These are phyloP conservation scores for Acrocephalus scirpaceus DNA, from an alignment of 2,797 vertebrate genomes.

Conservation along the genomic window DNA sequence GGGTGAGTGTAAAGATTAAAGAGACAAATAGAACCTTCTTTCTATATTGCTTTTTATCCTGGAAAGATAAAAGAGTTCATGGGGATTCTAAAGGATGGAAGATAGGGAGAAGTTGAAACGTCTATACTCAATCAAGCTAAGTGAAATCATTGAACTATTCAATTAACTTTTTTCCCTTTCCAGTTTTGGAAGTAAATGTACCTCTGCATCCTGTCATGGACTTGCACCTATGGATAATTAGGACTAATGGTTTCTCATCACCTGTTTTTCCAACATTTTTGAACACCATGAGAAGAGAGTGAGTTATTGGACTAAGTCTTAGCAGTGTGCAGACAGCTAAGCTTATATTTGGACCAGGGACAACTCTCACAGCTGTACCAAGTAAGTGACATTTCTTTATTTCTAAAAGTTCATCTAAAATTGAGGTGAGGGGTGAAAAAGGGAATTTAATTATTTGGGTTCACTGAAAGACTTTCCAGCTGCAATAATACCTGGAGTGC, in stretches of 20 bases:
- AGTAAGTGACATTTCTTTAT: conserved; percentile 15
- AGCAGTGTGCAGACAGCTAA: neutral
- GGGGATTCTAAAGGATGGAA: neutral
- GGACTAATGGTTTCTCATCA: neutral
- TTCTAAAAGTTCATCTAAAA: neutral
- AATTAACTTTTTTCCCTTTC: neutral
- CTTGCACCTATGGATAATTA: neutral
- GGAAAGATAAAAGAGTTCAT: neutral
- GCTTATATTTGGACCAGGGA: neutral
- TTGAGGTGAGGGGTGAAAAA: neutral
- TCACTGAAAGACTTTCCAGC: neutral
- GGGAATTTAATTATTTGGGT: neutral
- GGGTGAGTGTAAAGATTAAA: neutral
- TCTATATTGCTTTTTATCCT: neutral
- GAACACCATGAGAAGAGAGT: neutral
- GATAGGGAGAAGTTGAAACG: neutral
- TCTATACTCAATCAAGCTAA: neutral
- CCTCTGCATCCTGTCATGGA: neutral
- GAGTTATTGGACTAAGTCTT: neutral
- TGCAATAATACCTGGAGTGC: neutral
- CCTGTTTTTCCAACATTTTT: neutral
- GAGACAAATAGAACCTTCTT: neutral
- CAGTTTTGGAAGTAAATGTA: neutral
- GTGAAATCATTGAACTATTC: neutral
- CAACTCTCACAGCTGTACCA: neutral